A percentile compares a stretch with the other conserved stretches of the same genome.
phyloP scores from a whole-genome alignment of 2,888 invertebrate genomes.

The Eupelmus urozonus region DNA sequence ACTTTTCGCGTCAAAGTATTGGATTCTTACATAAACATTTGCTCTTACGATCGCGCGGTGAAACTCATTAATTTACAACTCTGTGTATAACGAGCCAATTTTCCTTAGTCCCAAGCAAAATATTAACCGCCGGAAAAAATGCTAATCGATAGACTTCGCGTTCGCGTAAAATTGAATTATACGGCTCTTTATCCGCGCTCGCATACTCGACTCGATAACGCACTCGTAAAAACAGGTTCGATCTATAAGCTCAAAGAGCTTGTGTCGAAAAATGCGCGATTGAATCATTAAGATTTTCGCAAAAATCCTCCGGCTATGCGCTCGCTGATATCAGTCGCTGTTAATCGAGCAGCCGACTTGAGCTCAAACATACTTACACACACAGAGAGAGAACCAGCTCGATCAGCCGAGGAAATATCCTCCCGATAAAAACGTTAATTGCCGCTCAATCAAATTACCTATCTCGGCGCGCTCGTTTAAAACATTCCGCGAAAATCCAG shows the following conservation, averaged over 20 bases:
- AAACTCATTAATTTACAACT: no score
- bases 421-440: constrained; percentile 51
- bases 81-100: no score
- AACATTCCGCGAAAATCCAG: constrained; percentile 38
- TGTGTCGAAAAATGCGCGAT: constrained; percentile 20
- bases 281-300: constrained; percentile 34
- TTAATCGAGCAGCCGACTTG: no score
- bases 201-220: not conserved
- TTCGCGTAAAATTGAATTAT: constrained; percentile 30
- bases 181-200: not conserved
- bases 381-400: no score
- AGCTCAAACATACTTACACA: constrained; percentile 20
- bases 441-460: constrained; percentile 35
- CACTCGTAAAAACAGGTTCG: not conserved
- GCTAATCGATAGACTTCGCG: constrained; percentile 8
- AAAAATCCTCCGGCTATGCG: no score
- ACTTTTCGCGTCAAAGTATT: no score
- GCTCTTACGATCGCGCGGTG: no score
- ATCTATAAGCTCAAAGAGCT: not conserved
- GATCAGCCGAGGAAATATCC: constrained; percentile 23
- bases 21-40: no score
- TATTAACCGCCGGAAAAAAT: no score
- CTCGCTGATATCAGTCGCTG: no score
- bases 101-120: no score
- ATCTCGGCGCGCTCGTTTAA: constrained; percentile 19